phyloP scores from a whole-genome alignment of 2,113 vertebrate genomes.

The Anhinga rufa region DNA sequence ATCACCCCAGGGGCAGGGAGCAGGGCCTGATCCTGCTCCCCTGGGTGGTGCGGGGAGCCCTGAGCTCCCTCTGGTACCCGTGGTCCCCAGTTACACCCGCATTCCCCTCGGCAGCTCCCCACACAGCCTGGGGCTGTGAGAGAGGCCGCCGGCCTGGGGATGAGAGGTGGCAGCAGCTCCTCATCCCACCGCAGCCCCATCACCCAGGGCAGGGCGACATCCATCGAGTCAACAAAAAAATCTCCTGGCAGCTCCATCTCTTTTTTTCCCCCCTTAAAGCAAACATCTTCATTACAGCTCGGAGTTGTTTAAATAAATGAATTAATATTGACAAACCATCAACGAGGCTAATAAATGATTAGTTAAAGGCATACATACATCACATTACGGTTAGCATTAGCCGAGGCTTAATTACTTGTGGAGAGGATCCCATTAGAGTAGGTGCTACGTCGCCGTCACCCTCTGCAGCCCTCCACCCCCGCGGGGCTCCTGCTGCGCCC shows the following conservation, averaged over 20 bases:
- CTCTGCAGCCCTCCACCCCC: background rate
- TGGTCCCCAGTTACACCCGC: fast-evolving
- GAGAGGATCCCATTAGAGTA: slow-evolving; percentile 62
- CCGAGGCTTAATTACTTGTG: slow-evolving; percentile 81
- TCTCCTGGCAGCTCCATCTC: slow-evolving; percentile 28
- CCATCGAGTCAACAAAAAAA: slow-evolving; percentile 52
- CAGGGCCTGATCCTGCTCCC: background rate
- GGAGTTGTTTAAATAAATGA: slow-evolving; percentile 87
- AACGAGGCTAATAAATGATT: slow-evolving; percentile 84
- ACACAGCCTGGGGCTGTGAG: fast-evolving
- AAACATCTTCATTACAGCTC: slow-evolving; percentile 81
- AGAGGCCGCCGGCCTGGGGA: background rate
- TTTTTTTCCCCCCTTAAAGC: slow-evolving; percentile 47
- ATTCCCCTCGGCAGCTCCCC: background rate
- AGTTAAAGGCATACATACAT: slow-evolving; percentile 83
- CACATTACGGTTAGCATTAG: slow-evolving; percentile 73
- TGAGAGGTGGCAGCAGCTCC: background rate
- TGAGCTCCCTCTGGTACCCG: background rate
- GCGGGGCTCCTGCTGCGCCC: background rate
- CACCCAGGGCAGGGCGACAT: background rate
- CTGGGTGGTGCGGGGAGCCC: fast-evolving
- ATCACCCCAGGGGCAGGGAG: too few relatives aligned
- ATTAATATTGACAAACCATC: slow-evolving; percentile 87
- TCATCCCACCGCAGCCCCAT: background rate
- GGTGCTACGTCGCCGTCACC: background rate